Evolutionary conservation across 1,140 invertebrate species (phyloP).

Genomic region (Ephestia elutella): DNA sequence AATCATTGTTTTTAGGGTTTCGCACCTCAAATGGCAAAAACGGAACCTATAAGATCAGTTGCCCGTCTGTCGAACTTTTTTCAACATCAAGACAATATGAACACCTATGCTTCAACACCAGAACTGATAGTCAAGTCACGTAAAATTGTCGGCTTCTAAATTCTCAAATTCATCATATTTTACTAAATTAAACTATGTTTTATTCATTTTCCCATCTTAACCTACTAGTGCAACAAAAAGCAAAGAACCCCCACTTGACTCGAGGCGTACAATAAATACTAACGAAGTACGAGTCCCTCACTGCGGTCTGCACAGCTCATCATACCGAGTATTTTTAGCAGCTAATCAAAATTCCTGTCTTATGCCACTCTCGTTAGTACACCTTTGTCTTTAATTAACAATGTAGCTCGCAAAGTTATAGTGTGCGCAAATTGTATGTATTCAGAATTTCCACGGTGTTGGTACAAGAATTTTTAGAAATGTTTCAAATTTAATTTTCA

Average conservation of each 20-base stretch:
- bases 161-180: too few relatives aligned
- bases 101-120: too few relatives aligned
- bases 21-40: too few relatives aligned
- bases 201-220: neutral
- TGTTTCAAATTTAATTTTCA: neutral
- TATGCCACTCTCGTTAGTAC: conserved; percentile 45
- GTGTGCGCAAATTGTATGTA: neutral
- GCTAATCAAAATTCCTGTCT: conserved; percentile 52
- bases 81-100: too few relatives aligned
- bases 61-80: too few relatives aligned
- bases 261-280: conserved; percentile 45
- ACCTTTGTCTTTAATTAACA: conserved; percentile 49
- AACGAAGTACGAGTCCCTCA: conserved; percentile 40
- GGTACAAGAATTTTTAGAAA: neutral
- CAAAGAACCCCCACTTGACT: neutral
- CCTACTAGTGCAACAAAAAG: neutral
- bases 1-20: too few relatives aligned
- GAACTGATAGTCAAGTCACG: too few relatives aligned
- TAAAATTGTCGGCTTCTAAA: too few relatives aligned
- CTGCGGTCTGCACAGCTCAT: conserved; percentile 27
- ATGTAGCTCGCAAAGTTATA: conserved; percentile 5
- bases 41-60: too few relatives aligned
- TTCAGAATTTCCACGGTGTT: neutral
- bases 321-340: conserved; percentile 40
- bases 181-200: neutral